These are phyloP conservation scores for Gonioctena quinquepunctata DNA, from an alignment of 1,140 invertebrate genomes.

Conservation along the genomic window DNA sequence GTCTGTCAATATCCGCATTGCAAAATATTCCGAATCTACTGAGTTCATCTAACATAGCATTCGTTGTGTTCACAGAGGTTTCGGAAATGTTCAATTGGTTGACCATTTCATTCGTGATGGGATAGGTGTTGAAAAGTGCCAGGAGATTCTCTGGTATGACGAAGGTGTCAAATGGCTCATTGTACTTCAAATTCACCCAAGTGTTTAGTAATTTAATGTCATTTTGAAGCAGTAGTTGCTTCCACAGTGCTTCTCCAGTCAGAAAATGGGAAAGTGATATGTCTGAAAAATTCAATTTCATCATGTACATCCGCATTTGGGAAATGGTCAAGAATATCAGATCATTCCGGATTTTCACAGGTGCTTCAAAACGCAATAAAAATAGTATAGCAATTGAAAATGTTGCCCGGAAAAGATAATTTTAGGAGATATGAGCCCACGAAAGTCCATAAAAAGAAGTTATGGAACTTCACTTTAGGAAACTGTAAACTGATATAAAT, in stretches of 20 bases:
- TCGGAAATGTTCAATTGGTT: constrained; percentile 36
- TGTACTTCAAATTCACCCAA: constrained; percentile 60
- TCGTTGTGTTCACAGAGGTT: constrained; percentile 14
- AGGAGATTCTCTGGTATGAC: constrained; percentile 57
- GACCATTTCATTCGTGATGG: constrained; percentile 65
- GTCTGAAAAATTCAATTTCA: not conserved
- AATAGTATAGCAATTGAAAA: no score
- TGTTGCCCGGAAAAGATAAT: no score
- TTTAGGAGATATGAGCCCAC: no score
- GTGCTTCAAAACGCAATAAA: no score
- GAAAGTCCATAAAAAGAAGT: no score
- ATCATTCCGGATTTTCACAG: no score
- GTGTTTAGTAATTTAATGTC: constrained; percentile 58
- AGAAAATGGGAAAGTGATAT: constrained; percentile 51
- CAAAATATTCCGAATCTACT: constrained; percentile 61
- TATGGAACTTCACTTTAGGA: no score
- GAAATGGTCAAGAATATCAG: no score
- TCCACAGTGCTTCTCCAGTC: constrained; percentile 58
- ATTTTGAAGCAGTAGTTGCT: constrained; percentile 58
- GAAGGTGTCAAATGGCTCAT: constrained; percentile 55
- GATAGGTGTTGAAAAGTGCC: constrained; percentile 59
- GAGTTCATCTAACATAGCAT: constrained; percentile 55
- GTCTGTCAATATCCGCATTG: constrained; percentile 58
- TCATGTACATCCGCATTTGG: no score
- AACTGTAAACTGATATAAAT: no score